These are phyloP conservation scores for Pristionchus japonicus DNA, from an alignment of 2,888 invertebrate genomes.

Conservation along the genomic window DNA sequence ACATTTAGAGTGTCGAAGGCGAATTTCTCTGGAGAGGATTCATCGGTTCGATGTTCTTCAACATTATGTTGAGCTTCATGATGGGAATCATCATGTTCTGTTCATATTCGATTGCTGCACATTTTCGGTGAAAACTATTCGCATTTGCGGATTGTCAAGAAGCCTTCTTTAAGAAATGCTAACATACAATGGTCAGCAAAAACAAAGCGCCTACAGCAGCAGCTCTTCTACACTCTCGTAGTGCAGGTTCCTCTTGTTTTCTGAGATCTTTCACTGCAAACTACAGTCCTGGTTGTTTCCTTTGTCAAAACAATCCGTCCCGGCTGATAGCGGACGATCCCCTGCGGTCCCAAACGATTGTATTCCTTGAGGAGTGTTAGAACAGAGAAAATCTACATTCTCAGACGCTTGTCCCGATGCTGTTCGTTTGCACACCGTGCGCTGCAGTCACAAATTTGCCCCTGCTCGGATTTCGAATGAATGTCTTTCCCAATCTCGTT, in stretches of 20 bases:
- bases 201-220: neutral
- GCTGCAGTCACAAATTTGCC: neutral
- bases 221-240: neutral
- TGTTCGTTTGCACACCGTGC: neutral
- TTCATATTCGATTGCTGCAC: neutral
- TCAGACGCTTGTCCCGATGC: neutral
- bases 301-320: too few species aligned
- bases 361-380: too few species aligned
- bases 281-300: too few species aligned
- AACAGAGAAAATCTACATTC: too few species aligned
- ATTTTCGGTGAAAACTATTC: neutral
- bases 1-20: too few species aligned
- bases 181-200: neutral
- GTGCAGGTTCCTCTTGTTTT: neutral
- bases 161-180: neutral
- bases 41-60: neutral
- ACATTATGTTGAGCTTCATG: neutral
- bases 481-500: neutral
- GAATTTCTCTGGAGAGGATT: neutral
- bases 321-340: too few species aligned
- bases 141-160: too few species aligned
- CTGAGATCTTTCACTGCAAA: too few species aligned
- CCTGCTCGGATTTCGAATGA: neutral
- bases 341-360: too few species aligned
- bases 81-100: neutral